Evolutionary conservation across 92 coral and sea anemone species (phyloP), one percentile per base, ranked within the genome.

Genomic region (Phenganax marumi): DNA sequence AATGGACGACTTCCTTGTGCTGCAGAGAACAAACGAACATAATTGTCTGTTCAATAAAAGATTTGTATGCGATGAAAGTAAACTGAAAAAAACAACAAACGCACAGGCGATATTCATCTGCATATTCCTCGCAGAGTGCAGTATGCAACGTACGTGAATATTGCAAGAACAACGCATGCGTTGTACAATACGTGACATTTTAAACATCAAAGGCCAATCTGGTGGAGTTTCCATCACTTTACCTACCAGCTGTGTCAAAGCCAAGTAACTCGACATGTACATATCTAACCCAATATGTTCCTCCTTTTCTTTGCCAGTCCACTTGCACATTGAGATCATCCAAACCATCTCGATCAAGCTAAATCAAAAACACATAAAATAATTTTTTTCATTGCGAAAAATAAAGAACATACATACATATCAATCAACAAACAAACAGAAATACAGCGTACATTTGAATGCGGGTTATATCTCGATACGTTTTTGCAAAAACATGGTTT

Each of bases 281-380:
- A 47, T 94, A 94, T 70, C 98, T 85, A 47, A 95, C 98, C 98
- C 98, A 95, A 91, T 95, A 95, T 11, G 97, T 95, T 2, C 98
- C 98, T 18, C 93, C 97, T 77, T 95, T 95, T 50, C 93, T 94
- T 87, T 90, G 96, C 98, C 98, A 95, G 77, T 95, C 97, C 21
- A 93, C 95, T 86, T 95, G 98, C 22, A 95, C 98, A 68, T 95
- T 95, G 52, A 95, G 89, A 85, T 95, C 98, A 70, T 95, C 97
- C 21, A 95, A 82, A 12, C 98, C 98, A 86, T 95, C 98, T 21
- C 98, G 97, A 84, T 95, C 98, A 57, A 95, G 97, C 98, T 95
- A 73, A 3, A 84, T 68, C 12, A 1, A 24, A 70, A 43, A 19
- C 82, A 85, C 49, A 60, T 10, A 60, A 26, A 11, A 25, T 33